A percentile compares a stretch with the other conserved stretches of the same genome.
Conservation (phyloP, 2,797 vertebrate genomes). For the Lates japonicus region DNA sequence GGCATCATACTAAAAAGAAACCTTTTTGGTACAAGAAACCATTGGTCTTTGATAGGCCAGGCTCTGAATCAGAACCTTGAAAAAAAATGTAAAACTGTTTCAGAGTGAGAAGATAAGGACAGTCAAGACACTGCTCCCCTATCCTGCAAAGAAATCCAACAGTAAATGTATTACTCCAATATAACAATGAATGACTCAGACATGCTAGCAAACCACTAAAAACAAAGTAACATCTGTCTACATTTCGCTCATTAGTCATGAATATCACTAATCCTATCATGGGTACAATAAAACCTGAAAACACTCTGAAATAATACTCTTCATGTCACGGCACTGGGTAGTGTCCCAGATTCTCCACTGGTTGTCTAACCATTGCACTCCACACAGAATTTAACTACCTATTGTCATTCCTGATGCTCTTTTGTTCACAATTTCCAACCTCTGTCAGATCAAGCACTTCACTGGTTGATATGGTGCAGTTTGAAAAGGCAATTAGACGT, state of each 20-base stretch:
- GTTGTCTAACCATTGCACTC: not conserved
- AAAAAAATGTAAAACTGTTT: too few species aligned
- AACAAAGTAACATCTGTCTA: not conserved
- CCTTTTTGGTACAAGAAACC: too few species aligned
- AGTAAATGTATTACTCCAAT: not conserved
- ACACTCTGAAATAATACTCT: not conserved
- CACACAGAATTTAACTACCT: constrained; percentile 9
- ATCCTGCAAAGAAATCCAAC: not conserved
- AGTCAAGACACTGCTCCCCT: not conserved
- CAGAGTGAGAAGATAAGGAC: not conserved
- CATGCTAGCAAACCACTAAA: not conserved
- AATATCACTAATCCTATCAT: not conserved
- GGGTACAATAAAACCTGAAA: not conserved
- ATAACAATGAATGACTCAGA: not conserved
- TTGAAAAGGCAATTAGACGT: constrained; percentile 39
- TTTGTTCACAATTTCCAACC: constrained; percentile 8
- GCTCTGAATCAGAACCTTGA: too few species aligned
- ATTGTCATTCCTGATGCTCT: constrained; percentile 16
- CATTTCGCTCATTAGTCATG: not conserved
- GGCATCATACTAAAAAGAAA: too few species aligned
- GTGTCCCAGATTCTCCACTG: not conserved
- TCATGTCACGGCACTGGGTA: not conserved
- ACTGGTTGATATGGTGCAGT: constrained; percentile 9
- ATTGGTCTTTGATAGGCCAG: too few species aligned
- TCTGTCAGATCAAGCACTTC: constrained; percentile 19